These are phyloP conservation scores for Bos indicus DNA, from an alignment of 2,113 vertebrate genomes.

Conservation along the genomic window DNA sequence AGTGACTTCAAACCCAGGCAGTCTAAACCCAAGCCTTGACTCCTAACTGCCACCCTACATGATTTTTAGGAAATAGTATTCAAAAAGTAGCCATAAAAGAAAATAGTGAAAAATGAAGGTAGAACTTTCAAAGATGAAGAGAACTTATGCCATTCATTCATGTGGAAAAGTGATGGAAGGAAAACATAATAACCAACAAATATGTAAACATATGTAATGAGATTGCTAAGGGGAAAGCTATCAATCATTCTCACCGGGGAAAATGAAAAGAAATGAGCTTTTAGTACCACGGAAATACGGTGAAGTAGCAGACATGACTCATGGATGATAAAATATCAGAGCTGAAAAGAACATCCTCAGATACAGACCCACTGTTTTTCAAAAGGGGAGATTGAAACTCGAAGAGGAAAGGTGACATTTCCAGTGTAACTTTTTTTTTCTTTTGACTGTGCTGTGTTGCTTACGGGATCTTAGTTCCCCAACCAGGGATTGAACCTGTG, in stretches of 20 bases:
- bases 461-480: neutral
- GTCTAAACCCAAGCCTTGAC: neutral
- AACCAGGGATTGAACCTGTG: neutral
- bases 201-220: constrained; percentile 63
- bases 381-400: neutral
- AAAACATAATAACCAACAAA: constrained; percentile 54
- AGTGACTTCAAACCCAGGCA: neutral
- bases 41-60: neutral
- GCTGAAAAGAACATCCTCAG: neutral
- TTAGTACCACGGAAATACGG: neutral
- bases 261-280: constrained; percentile 54
- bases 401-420: neutral
- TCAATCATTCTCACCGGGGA: constrained; percentile 40
- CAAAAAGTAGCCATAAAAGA: neutral
- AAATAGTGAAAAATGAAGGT: constrained; percentile 17
- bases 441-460: neutral
- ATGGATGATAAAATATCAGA: neutral
- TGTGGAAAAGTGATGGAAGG: constrained; percentile 38
- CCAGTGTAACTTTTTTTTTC: neutral
- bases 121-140: constrained; percentile 30
- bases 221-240: constrained; percentile 23
- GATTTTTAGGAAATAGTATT: neutral
- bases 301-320: neutral
- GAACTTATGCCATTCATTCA: constrained; percentile 33
- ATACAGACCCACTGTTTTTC: neutral